Evolutionary conservation across 2,888 invertebrate species (phyloP).

Genomic region (Erebia aethiops): DNA sequence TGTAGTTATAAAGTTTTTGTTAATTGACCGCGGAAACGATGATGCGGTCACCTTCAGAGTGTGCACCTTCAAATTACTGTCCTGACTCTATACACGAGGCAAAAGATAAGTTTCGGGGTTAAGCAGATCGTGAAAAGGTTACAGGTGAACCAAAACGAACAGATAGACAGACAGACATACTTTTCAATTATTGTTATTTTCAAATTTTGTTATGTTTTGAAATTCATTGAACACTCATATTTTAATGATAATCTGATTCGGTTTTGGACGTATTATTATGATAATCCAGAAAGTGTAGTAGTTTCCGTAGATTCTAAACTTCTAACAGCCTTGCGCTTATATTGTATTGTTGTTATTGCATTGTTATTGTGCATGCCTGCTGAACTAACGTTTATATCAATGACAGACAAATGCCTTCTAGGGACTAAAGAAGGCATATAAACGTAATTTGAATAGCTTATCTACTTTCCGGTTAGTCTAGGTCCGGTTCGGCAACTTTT

Average conservation of each 20-base stretch:
- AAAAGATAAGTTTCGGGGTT: slow-evolving; percentile 7
- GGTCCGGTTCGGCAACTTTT: no score
- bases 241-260: neutral
- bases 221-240: no score
- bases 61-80: neutral
- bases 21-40: slow-evolving; percentile 1
- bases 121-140: no score
- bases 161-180: no score
- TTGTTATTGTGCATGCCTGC: no score
- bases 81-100: neutral
- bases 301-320: neutral
- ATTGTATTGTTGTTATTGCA: no score
- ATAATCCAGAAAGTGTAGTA: neutral
- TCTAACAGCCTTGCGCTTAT: no score
- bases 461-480: no score
- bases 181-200: no score
- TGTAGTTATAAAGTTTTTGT: slow-evolving; percentile 5
- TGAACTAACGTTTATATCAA: neutral
- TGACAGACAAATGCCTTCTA: neutral
- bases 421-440: neutral
- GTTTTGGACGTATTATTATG: neutral
- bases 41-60: neutral
- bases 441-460: no score
- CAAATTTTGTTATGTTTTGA: no score
- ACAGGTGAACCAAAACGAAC: no score